phyloP scores from a whole-genome alignment of 2,797 vertebrate genomes.

The Fundulus diaphanus region DNA sequence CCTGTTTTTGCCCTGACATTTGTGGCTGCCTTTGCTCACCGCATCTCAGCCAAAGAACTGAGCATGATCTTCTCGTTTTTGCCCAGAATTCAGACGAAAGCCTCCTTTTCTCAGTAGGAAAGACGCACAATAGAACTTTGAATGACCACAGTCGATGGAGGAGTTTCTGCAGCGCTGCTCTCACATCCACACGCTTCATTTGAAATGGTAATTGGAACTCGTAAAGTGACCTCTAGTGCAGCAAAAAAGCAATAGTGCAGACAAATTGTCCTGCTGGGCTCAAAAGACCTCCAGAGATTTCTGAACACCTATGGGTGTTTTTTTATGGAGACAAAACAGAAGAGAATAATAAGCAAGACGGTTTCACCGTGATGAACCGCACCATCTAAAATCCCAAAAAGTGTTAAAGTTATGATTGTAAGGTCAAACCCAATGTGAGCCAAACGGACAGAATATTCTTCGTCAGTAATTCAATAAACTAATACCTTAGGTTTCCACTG shows the following conservation, averaged over 20 bases:
- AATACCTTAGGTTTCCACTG: background rate
- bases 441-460: background rate
- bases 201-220: slow-evolving; percentile 49
- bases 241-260: slow-evolving; percentile 2
- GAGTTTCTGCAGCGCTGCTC: slow-evolving; percentile 18
- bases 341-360: background rate
- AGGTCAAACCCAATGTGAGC: background rate
- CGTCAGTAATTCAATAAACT: background rate
- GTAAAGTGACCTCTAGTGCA: slow-evolving; percentile 26
- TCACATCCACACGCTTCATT: slow-evolving; percentile 28
- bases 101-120: background rate
- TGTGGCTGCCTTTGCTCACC: background rate
- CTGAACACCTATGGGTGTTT: background rate
- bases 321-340: background rate
- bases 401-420: background rate
- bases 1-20: background rate
- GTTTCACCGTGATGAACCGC: background rate
- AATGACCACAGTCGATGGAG: background rate
- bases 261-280: slow-evolving; percentile 12
- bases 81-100: background rate
- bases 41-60: background rate
- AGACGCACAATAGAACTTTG: background rate
- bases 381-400: background rate
- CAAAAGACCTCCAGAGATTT: slow-evolving; percentile 13
- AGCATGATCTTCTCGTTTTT: slow-evolving; percentile 1